Base-by-base conservation (phyloP, 1,140 invertebrate species). In the Homalodisca vitripennis region DNA sequence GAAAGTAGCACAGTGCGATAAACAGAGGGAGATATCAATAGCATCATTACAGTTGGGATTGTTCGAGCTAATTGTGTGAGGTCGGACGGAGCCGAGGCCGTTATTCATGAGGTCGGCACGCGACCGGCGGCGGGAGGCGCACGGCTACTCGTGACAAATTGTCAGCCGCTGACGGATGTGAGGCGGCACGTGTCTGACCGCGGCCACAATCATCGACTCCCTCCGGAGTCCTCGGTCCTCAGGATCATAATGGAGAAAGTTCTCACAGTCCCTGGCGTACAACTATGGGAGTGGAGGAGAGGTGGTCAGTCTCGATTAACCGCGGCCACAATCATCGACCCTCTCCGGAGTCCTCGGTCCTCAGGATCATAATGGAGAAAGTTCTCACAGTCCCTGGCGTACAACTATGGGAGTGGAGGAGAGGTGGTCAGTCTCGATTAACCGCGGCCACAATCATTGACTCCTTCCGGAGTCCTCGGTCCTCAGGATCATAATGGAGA, bases 21-120 rank as follows among this genome's bases (percentile, higher is more conserved):
- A 41, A 41, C 34, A 41, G 6, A 60, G 55, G 55, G 55, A 27
- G 55, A n/a, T 60, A 60, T 60, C 55, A 60, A 60, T 60, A 29
- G 55, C 55, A 26, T 53, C 12, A 53, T 53, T 53, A 53, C 20
- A 12, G 12, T 6, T 6, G 48, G 10, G 55, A 29, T 22, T 24
- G 55, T 60, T 26, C 12, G 10, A 13, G 14, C 14, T 60, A 60
- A 60, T 60, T 60, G 55, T 30, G 55, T 2, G 55, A 10, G 26
- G 24, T 10, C n/a, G n/a, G n/a, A n/a, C n/a, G n/a, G n/a, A n/a
- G n/a, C n/a, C n/a, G n/a, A n/a, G n/a, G n/a, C n/a, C n/a, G n/a
- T n/a, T n/a, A n/a, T n/a, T n/a, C n/a, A n/a, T 10, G 34, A 41
- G 6, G 34, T 17, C 6, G 6, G 34, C 34, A 17, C 34, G 34